phyloP scores from a whole-genome alignment of 2,797 vertebrate species.

The Chiroxiphia lanceolata region DNA sequence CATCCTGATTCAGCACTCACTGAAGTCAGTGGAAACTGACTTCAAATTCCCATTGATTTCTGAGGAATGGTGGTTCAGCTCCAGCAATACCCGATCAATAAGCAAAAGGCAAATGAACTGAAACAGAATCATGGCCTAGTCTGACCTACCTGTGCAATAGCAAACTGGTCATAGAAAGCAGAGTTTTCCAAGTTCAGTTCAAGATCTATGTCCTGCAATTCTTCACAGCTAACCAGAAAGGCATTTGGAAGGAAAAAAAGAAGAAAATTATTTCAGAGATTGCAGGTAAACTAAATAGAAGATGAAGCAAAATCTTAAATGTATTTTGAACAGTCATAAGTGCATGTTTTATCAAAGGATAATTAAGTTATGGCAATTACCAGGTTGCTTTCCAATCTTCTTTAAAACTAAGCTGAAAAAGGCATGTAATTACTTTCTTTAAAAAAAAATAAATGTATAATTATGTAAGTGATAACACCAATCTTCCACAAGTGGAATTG shows the following conservation, averaged over 20 bases:
- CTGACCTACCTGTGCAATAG: conserved; percentile 88
- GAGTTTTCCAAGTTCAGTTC: conserved; percentile 92
- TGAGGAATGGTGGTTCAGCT: not conserved
- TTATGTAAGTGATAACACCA: not conserved
- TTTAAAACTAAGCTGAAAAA: not conserved
- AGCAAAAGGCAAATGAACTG: not conserved
- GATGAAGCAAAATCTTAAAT: not conserved
- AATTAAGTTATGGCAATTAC: not conserved
- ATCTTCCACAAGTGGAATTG: not conserved
- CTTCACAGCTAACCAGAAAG: conserved; percentile 85
- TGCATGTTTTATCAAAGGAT: not conserved
- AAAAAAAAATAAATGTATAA: not conserved
- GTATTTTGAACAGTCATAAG: not conserved
- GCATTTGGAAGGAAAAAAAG: not conserved
- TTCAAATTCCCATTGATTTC: not conserved
- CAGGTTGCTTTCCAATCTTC: not conserved
- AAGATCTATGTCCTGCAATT: conserved; percentile 89
- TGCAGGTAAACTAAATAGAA: not conserved
- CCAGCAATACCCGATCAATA: not conserved
- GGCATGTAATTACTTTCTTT: not conserved
- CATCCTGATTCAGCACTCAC: not conserved
- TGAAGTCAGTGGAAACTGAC: conserved; percentile 5
- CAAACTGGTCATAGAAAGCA: conserved; percentile 95
- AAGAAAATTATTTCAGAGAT: not conserved
- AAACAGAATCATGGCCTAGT: not conserved